Conservation (phyloP, 1,140 invertebrate genomes). For the Ceratina calcarata region DNA sequence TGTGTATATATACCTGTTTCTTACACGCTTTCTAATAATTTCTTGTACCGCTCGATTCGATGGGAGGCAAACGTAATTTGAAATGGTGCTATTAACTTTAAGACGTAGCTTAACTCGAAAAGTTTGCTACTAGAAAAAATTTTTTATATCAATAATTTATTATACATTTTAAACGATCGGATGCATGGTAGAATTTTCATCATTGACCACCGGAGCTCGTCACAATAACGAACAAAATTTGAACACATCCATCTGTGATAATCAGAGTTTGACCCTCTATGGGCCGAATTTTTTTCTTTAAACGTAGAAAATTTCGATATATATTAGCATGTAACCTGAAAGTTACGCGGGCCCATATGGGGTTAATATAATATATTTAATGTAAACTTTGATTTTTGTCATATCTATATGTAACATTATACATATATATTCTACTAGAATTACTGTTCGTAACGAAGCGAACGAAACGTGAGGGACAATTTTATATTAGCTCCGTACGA, state of each 20-base stretch:
- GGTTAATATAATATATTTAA: too few relatives aligned
- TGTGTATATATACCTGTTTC: constrained; percentile 1
- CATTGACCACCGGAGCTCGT: not conserved
- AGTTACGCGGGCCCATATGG: too few relatives aligned
- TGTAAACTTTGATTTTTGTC: constrained; percentile 29
- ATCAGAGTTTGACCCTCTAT: too few relatives aligned
- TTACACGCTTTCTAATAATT: not conserved
- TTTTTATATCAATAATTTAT: constrained; percentile 35
- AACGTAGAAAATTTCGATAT: too few relatives aligned
- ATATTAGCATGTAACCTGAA: too few relatives aligned
- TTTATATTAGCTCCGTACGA: not conserved
- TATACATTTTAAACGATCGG: not conserved
- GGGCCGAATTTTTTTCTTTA: too few relatives aligned
- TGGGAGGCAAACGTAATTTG: constrained; percentile 5
- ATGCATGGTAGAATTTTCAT: not conserved
- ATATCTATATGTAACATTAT: not conserved
- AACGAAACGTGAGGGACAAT: not conserved
- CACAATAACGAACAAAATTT: constrained; percentile 7
- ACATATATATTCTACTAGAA: not conserved
- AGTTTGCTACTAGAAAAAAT: not conserved
- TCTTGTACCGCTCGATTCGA: not conserved
- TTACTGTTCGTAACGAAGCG: constrained; percentile 3
- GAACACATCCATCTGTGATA: constrained; percentile 29
- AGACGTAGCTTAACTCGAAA: constrained; percentile 15
- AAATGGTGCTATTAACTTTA: constrained; percentile 42